Evolutionary conservation across 2,888 invertebrate genomes (phyloP).

Genomic region (Drosophila subsilvestris): DNA sequence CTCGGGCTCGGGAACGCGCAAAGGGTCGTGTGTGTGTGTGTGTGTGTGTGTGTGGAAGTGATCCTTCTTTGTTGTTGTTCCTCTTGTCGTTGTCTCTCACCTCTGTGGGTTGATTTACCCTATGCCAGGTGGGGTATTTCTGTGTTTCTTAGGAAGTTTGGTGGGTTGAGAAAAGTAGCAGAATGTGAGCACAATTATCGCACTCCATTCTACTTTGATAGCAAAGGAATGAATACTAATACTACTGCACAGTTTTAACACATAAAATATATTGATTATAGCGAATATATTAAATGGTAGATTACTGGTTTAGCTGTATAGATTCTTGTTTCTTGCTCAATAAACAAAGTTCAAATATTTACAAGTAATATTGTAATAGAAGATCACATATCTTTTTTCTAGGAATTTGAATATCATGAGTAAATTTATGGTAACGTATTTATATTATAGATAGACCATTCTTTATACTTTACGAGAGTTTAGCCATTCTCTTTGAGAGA

Average conservation of each 20-base stretch:
- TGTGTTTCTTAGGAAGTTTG: not conserved
- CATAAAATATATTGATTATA: not conserved
- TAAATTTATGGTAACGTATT: too few relatives aligned
- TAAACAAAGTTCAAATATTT: too few relatives aligned
- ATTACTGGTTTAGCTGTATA: too few relatives aligned
- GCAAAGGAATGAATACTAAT: not conserved
- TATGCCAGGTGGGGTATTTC: conserved; percentile 19
- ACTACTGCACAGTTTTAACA: not conserved
- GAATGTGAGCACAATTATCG: not conserved
- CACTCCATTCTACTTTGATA: not conserved
- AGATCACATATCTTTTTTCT: too few relatives aligned
- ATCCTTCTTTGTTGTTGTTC: conserved; percentile 15
- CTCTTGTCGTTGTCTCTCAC: conserved; percentile 8
- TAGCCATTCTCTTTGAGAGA: too few relatives aligned
- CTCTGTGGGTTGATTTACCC: conserved; percentile 13
- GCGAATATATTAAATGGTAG: not conserved
- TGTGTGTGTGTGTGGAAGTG: not conserved
- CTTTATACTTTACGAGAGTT: too few relatives aligned
- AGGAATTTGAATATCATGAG: too few relatives aligned
- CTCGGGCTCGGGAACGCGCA: not conserved
- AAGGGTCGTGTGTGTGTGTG: not conserved
- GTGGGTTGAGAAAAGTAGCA: not conserved
- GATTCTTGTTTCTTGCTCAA: too few relatives aligned
- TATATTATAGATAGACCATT: not conserved
- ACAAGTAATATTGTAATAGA: too few relatives aligned